Conservation (phyloP, 2,888 invertebrate species). For the Caenorhabditis sinica region DNA sequence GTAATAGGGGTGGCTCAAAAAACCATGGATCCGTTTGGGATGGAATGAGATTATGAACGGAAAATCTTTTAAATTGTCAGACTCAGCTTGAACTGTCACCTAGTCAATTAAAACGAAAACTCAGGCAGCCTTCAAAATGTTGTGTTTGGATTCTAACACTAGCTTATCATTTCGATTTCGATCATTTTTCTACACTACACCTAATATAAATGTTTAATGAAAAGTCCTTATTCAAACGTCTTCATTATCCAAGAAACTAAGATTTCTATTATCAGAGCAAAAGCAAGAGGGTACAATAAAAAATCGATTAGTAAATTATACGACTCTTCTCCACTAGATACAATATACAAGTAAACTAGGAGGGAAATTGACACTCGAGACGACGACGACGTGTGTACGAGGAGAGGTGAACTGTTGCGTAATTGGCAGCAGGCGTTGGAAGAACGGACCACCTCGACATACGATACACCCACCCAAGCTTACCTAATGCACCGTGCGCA, state of each 20-base stretch:
- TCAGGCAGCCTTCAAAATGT: too few relatives aligned
- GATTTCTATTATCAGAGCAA: not conserved
- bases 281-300: not conserved
- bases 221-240: too few relatives aligned
- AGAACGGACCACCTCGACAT: constrained; percentile 37
- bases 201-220: too few relatives aligned
- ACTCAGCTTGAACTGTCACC: too few relatives aligned
- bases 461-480: constrained; percentile 32
- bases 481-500: constrained; percentile 37
- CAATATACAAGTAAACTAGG: constrained; percentile 35
- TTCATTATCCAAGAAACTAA: not conserved
- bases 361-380: constrained; percentile 33
- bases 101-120: too few relatives aligned
- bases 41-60: not conserved
- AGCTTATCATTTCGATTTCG: too few relatives aligned
- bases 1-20: not conserved
- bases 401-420: constrained; percentile 51
- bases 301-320: constrained; percentile 5
- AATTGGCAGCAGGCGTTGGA: constrained; percentile 39
- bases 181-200: too few relatives aligned
- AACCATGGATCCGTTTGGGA: not conserved
- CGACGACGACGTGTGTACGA: constrained; percentile 2
- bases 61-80: too few relatives aligned
- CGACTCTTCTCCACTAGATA: constrained; percentile 6
- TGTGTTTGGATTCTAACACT: too few relatives aligned